Conservation (phyloP, 1,140 invertebrate species). For the Chironomus tepperi region DNA sequence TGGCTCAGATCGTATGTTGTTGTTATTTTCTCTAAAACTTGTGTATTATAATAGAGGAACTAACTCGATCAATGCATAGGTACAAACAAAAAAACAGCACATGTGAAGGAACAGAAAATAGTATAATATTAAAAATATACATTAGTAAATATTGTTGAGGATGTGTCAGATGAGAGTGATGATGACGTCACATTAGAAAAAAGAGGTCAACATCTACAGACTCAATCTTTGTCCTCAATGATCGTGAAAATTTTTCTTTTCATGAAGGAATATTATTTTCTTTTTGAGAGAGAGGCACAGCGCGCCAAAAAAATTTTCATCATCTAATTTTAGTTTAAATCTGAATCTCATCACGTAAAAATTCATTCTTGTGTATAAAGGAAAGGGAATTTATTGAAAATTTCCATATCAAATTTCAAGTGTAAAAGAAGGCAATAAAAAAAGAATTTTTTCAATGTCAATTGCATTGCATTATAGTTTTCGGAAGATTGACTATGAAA, state of each 20-base stretch:
- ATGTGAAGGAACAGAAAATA: neutral
- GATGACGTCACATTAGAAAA: neutral
- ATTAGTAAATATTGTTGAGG: too few species aligned
- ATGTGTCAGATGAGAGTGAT: neutral
- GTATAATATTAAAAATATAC: neutral
- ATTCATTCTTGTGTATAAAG: neutral
- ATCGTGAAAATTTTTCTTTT: neutral
- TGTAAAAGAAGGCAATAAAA: neutral
- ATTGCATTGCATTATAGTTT: slow-evolving; percentile 14
- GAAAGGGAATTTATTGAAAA: neutral
- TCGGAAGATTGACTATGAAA: neutral
- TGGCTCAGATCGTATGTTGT: too few species aligned
- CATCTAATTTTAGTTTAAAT: neutral
- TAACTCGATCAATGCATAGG: neutral
- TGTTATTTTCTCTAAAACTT: too few species aligned
- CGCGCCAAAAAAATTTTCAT: neutral
- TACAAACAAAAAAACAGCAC: neutral
- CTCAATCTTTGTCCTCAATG: neutral
- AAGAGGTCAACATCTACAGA: neutral
- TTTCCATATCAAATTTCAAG: neutral
- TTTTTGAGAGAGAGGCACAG: neutral
- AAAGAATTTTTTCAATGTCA: neutral
- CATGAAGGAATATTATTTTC: neutral
- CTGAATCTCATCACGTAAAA: slow-evolving; percentile 7
- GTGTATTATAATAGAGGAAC: too few species aligned